These are phyloP conservation scores for Mesoclemmys tuberculata DNA, from an alignment of 2,113 vertebrate genomes.

Conservation along the genomic window DNA sequence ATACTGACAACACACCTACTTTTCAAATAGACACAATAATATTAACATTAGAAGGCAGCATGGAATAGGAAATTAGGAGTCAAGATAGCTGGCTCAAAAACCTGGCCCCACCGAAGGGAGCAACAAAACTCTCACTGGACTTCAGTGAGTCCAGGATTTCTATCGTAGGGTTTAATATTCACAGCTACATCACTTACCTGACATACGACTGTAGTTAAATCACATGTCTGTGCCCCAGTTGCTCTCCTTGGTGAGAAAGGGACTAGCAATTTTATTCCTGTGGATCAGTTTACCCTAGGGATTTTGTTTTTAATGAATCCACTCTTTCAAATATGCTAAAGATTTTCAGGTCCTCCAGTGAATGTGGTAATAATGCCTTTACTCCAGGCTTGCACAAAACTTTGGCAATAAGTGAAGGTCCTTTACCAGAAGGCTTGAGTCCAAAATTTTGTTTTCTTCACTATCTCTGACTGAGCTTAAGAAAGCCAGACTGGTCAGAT, in stretches of 20 bases:
- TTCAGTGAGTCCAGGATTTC: not conserved
- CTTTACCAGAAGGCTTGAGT: not conserved
- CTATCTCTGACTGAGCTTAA: fast-evolving
- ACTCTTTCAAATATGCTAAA: conserved; percentile 13
- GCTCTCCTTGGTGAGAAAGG: not conserved
- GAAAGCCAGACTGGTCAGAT: no score
- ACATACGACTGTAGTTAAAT: not conserved
- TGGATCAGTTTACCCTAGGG: not conserved
- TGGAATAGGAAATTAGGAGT: not conserved
- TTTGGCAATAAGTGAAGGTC: not conserved
- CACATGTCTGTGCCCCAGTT: not conserved
- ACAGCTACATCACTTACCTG: not conserved
- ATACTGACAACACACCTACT: fast-evolving
- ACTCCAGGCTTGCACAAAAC: conserved; percentile 2
- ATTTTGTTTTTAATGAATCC: conserved; percentile 1
- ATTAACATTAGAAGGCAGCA: not conserved
- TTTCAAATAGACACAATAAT: not conserved
- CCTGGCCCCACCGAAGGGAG: not conserved
- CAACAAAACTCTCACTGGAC: not conserved
- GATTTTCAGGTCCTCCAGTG: conserved; percentile 15
- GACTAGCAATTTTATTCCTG: not conserved
- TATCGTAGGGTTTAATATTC: not conserved
- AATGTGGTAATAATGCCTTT: not conserved
- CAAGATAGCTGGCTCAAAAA: not conserved
- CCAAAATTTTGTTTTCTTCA: not conserved